Evolutionary conservation across 2,797 vertebrate species (phyloP).

Genomic region (Liasis olivaceus): DNA sequence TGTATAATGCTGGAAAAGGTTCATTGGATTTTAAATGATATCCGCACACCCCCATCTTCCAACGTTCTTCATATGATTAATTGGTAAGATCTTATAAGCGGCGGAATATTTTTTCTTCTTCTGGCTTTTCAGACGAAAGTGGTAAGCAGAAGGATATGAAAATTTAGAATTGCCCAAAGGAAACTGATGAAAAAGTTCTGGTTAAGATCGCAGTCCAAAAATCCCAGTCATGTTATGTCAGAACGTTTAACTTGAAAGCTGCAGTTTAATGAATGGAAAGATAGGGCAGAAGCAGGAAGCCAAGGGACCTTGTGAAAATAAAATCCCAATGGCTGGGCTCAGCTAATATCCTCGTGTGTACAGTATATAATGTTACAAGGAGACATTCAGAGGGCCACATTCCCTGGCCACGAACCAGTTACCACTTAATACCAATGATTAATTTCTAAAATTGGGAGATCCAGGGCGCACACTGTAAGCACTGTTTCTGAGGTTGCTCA

Average conservation of each 20-base stretch:
- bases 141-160: slow-evolving; percentile 70
- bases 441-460: neutral
- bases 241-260: slow-evolving; percentile 74
- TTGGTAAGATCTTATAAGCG: neutral
- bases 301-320: slow-evolving; percentile 64
- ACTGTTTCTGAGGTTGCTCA: neutral
- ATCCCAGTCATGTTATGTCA: slow-evolving; percentile 77
- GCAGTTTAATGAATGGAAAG: slow-evolving; percentile 76
- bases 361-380: slow-evolving; percentile 38
- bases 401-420: slow-evolving; percentile 3
- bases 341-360: neutral
- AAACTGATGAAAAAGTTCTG: slow-evolving; percentile 72
- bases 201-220: slow-evolving; percentile 72
- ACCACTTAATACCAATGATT: slow-evolving; percentile 4
- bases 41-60: neutral
- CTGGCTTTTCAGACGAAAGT: slow-evolving; percentile 75
- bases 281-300: slow-evolving; percentile 68
- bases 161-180: slow-evolving; percentile 71
- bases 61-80: neutral
- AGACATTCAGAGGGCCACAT: slow-evolving; percentile 20
- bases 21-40: neutral
- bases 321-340: slow-evolving; percentile 58
- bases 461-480: neutral
- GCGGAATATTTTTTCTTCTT: neutral
- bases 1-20: neutral